Evolutionary conservation across 2,113 vertebrate genomes (phyloP).

Genomic region (pig (Sus scrofa)): DNA sequence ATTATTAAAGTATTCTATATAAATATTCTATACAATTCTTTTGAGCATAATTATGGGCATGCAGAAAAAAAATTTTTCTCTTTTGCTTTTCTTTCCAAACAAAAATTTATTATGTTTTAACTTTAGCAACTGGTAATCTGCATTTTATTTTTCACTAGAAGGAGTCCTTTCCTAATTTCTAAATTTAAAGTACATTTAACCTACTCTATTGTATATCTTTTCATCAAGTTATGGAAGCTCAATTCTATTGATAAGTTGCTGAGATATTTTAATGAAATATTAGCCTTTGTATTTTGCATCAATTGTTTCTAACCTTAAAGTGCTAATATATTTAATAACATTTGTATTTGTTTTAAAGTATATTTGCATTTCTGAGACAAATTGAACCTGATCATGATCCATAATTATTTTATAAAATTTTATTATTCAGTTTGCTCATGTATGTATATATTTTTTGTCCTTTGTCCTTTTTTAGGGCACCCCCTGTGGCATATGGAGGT

Average conservation of each 20-base stretch:
- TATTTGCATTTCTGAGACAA: not conserved
- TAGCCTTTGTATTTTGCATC: not conserved
- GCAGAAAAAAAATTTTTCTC: not conserved
- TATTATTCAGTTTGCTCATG: not conserved
- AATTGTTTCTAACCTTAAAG: not conserved
- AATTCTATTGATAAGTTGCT: not conserved
- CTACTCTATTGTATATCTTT: not conserved
- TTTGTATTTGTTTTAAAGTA: not conserved
- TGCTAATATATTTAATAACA: not conserved
- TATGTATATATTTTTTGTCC: no score
- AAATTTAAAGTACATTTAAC: not conserved
- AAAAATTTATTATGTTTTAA: not conserved
- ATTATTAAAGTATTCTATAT: not conserved
- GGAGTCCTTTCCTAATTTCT: not conserved
- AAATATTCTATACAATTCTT: not conserved
- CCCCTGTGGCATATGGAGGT: no score
- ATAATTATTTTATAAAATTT: constrained; percentile 8
- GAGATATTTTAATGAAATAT: not conserved
- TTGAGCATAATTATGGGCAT: not conserved
- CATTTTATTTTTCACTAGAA: not conserved
- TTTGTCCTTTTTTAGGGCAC: no score
- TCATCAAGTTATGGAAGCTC: not conserved
- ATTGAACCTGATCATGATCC: not conserved
- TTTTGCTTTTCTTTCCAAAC: not conserved
- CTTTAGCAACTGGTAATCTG: not conserved